phyloP scores from a whole-genome alignment of 1,140 invertebrate genomes.

The Achatina immaculata region DNA sequence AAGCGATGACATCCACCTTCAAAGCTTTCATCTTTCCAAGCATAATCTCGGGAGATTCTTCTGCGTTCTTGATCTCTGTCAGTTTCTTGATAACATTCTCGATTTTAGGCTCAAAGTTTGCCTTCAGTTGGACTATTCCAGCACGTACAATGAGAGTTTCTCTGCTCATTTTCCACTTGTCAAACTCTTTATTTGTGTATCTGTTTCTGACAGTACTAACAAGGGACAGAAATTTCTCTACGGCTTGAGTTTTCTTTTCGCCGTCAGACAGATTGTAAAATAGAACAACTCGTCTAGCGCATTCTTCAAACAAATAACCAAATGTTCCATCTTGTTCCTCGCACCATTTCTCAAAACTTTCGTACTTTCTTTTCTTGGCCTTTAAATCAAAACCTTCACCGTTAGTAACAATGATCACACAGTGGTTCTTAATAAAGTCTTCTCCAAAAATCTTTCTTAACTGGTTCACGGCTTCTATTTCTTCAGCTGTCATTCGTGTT shows the following conservation, averaged over 20 bases:
- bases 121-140: too few species aligned
- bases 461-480: neutral
- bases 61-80: too few species aligned
- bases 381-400: neutral
- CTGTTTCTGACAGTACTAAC: neutral
- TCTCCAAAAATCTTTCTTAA: slow-evolving; percentile 5
- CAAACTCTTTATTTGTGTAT: slow-evolving; percentile 10
- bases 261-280: too few species aligned
- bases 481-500: neutral
- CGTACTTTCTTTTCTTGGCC: neutral
- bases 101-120: too few species aligned
- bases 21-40: too few species aligned
- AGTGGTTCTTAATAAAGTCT: neutral
- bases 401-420: neutral
- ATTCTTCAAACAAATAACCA: neutral
- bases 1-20: too few species aligned
- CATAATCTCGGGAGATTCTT: too few species aligned
- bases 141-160: too few species aligned
- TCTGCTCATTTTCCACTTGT: too few species aligned
- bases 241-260: too few species aligned
- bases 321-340: slow-evolving; percentile 4
- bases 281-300: too few species aligned
- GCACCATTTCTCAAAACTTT: neutral
- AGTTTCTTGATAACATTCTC: too few species aligned
- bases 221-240: neutral